A percentile compares a stretch with the other conserved stretches of the same genome.
Evolutionary conservation across 2,797 vertebrate genomes (phyloP).

Genomic region (Falco biarmicus): DNA sequence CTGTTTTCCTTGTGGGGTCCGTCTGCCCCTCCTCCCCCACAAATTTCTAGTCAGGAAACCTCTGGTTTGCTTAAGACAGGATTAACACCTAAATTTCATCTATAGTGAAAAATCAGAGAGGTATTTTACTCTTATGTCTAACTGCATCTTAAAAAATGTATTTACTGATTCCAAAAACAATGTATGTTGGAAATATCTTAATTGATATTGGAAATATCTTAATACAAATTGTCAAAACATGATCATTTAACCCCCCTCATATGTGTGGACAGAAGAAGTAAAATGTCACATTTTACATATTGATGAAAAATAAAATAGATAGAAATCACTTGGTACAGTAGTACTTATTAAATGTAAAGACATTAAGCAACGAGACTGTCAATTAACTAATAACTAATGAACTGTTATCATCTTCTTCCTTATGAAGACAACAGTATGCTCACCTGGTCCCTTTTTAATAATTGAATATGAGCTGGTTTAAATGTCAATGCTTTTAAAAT

Average conservation of each 20-base stretch:
- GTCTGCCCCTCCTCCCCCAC: neutral
- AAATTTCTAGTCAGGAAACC: slow-evolving; percentile 1
- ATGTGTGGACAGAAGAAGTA: neutral
- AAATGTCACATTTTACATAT: neutral
- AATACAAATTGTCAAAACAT: neutral
- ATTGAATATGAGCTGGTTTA: slow-evolving; percentile 5
- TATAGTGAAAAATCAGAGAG: neutral
- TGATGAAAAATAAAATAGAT: neutral
- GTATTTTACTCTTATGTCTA: neutral
- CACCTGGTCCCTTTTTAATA: slow-evolving; percentile 1
- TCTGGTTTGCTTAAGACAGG: neutral
- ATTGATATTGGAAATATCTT: neutral
- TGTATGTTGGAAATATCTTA: neutral
- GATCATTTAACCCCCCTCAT: neutral
- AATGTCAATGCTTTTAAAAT: neutral
- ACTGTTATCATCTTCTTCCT: neutral
- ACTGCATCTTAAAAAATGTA: neutral
- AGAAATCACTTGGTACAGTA: neutral
- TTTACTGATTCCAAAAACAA: neutral
- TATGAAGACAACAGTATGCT: neutral
- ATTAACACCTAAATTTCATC: neutral
- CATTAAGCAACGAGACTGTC: neutral
- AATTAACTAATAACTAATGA: slow-evolving; percentile 17
- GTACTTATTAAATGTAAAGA: neutral
- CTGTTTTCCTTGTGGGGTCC: neutral